Base-by-base conservation (phyloP, 2,888 invertebrate genomes). In the Orthonevra nobilis region DNA sequence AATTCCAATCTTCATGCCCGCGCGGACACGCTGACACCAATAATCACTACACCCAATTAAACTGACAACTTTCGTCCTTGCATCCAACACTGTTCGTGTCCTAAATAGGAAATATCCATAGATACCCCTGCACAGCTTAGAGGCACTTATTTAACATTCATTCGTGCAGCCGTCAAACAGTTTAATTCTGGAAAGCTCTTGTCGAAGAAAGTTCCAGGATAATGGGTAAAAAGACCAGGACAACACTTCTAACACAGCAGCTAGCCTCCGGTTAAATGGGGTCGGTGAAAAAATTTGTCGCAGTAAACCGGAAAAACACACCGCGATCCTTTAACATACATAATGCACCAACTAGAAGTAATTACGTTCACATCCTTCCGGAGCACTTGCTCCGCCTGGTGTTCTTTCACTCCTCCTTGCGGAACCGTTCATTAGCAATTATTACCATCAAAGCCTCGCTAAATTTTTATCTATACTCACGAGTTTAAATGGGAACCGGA, bases 111-210 rank as follows among this genome's bases (percentile, higher is more conserved):
- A 52, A 63, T 30, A 14, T 3, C 68, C 56, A 68, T 14, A 46
- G 34, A 34, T 12, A 32, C 19, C 23, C 12, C 10, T 23, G 30
- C 4, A 19, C 28, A 32, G 38, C 46, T 68, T 28, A 56, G n/a
- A n/a, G 56, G 56, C 28, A 32, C 38, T 68, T 46, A 42, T 64
- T 52, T 52, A 64, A 64, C 64, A 64, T 64, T 64, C 52, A 68
- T 56, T 56, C 56, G 56, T 46, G 23, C 28, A 54, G 66, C 34
- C 40, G 34, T 42, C 17, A 30, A 56, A 56, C 44, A 48, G 56
- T 56, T 56, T 68, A 56, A 40, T 38, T 14, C 9, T 68, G 68
- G 48, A 68, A 54, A 5, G 32, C 44, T 19, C 36, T 56, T 46
- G 36, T 56, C 19, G 2, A 48, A 46, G 34, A 38, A 68, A 56